Conservation (phyloP, 2,113 vertebrate genomes). For the Paedocypris sp. region DNA sequence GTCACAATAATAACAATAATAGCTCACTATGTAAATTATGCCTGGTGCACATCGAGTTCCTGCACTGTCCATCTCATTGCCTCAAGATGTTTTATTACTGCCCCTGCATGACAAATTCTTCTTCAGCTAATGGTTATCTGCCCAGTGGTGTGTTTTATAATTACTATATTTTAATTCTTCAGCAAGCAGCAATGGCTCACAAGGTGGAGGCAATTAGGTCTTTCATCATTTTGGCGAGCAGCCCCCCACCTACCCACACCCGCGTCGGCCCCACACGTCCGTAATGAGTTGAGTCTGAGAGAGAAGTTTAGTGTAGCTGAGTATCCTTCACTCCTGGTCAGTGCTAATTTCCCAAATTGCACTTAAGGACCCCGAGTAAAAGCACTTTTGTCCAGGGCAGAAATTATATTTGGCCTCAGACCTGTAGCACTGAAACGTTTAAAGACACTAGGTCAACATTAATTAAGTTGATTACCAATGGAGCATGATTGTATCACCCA, state of each 20-base stretch:
- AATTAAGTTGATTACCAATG: slow-evolving; percentile 45
- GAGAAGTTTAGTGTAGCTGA: slow-evolving; percentile 19
- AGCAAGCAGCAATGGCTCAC: slow-evolving; percentile 7
- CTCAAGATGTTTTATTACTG: slow-evolving; percentile 16
- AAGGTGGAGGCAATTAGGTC: slow-evolving; percentile 7
- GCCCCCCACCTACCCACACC: too few species aligned
- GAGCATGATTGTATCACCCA: slow-evolving; percentile 36
- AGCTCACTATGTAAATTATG: slow-evolving; percentile 9
- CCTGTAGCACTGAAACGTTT: slow-evolving; percentile 33
- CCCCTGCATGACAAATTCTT: slow-evolving; percentile 21
- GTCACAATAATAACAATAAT: slow-evolving; percentile 29
- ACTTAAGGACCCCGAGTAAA: slow-evolving; percentile 34
- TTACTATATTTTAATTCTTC: slow-evolving; percentile 14
- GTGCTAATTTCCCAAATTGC: slow-evolving; percentile 38
- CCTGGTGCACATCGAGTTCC: slow-evolving; percentile 1
- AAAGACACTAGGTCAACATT: slow-evolving; percentile 32
- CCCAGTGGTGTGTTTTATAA: slow-evolving; percentile 11
- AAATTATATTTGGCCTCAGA: slow-evolving; percentile 35
- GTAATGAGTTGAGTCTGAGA: slow-evolving; percentile 4
- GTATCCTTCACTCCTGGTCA: slow-evolving; percentile 31
- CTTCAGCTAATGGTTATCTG: slow-evolving; percentile 3
- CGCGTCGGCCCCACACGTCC: neutral
- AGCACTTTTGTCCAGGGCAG: slow-evolving; percentile 29
- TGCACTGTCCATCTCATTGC: neutral
- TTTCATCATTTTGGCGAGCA: slow-evolving; percentile 11